Base-by-base conservation (phyloP, 2,797 vertebrate genomes). In the Menidia menidia region DNA sequence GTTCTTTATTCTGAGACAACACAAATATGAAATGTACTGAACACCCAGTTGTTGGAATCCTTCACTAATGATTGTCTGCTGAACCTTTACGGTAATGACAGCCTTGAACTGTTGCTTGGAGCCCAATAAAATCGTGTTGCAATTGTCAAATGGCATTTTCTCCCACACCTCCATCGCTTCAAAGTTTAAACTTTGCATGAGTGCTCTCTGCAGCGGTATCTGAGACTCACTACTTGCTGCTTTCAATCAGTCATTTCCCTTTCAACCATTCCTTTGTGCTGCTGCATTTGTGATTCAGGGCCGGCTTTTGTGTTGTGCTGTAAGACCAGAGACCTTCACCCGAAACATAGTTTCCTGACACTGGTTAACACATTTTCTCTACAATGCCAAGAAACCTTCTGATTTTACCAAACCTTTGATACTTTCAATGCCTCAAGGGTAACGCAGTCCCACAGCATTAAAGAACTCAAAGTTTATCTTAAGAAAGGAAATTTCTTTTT, bases 301-400 rank as follows among this genome's bases (percentile, higher is more conserved):
- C 35, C 52, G 56, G 61, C 54, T 62, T 70, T 70, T 55, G 60
- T 19, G 19, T 33, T 33, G 14, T 6, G 35, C 32, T 57, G 8
- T 52, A 71, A 64, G 35, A 45, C 33, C 25, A 15, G 30, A 41
- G 13, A 10, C 19, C 52, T 56, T 70, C 19, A 16, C 10, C 52
- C 56, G 30, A 69, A 41, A 55, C 32, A 8, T 48, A 25, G 19
- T 42, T 48, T 56, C 50, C 59, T 41, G 32, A 42, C n/a, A 9
- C 30, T n/a, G 11, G 15, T 6, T 33, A 33, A 44, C 33, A 50
- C 45, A 57, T 51, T 44, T n/a, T 57, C 14, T 43, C 19, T 11
- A 54, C 41, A 56, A 43, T 43, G 47, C 19, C 44, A 25, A 6
- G 15, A 39, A n/a, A 69, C 31, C 15, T 10, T 69, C 51, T 31